phyloP scores from a whole-genome alignment of 2,888 invertebrate species.

The Caradrina clavipalpis region DNA sequence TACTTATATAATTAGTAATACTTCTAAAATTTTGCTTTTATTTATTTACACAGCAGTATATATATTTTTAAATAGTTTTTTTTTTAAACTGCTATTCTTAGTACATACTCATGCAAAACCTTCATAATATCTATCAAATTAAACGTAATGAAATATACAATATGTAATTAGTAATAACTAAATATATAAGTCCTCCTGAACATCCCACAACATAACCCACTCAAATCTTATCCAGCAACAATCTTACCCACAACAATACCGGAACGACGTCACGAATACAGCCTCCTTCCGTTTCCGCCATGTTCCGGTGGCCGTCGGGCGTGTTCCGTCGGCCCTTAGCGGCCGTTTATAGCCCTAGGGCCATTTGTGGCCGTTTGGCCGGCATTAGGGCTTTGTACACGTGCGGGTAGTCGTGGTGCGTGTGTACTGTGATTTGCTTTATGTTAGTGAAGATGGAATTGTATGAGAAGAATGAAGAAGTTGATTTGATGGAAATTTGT shows the following conservation, averaged over 20 bases:
- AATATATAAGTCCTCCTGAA: neutral
- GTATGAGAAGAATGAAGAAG: neutral
- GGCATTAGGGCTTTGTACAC: constrained; percentile 52
- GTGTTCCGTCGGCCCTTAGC: constrained; percentile 59
- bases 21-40: neutral
- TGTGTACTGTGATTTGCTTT: constrained; percentile 22
- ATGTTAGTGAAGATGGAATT: neutral
- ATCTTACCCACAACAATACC: constrained; percentile 24
- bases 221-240: constrained; percentile 19
- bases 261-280: constrained; percentile 33
- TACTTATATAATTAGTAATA: neutral
- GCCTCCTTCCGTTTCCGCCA: constrained; percentile 18
- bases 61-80: too few relatives aligned
- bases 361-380: constrained; percentile 75
- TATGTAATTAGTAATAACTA: neutral
- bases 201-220: constrained; percentile 2
- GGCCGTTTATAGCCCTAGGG: constrained; percentile 70
- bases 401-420: constrained; percentile 17
- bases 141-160: neutral
- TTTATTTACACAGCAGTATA: neutral
- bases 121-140: neutral
- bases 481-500: neutral
- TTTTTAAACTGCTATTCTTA: neutral
- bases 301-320: constrained; percentile 57
- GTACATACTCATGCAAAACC: neutral